Evolutionary conservation across 2,888 invertebrate genomes (phyloP).

Genomic region (Aricia artaxerxes): DNA sequence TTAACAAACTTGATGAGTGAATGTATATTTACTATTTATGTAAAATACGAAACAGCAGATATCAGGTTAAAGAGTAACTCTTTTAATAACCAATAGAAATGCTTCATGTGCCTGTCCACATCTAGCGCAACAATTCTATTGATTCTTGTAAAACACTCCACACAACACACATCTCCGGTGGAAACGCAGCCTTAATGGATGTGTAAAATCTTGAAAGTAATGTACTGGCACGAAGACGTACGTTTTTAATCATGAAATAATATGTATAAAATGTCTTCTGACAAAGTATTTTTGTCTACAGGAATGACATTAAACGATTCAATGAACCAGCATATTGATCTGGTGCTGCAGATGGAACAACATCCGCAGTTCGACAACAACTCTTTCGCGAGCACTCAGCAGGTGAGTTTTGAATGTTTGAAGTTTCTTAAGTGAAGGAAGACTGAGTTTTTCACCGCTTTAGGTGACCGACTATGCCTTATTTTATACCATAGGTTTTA

Average conservation of each 20-base stretch:
- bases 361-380: conserved; percentile 77
- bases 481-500: too few relatives aligned
- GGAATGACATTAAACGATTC: conserved; percentile 78
- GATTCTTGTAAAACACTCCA: too few relatives aligned
- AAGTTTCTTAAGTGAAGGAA: not conserved
- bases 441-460: not conserved
- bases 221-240: not conserved
- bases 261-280: not conserved
- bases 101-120: too few relatives aligned
- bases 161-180: too few relatives aligned
- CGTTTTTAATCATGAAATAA: not conserved
- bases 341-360: conserved; percentile 77
- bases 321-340: conserved; percentile 79
- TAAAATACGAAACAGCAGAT: too few relatives aligned
- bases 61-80: too few relatives aligned
- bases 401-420: conserved; percentile 52
- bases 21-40: too few relatives aligned
- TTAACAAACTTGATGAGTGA: too few relatives aligned
- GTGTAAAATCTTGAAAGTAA: too few relatives aligned
- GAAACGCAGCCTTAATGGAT: too few relatives aligned
- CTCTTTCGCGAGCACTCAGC: conserved; percentile 74
- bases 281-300: conserved; percentile 45
- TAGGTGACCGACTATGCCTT: not conserved
- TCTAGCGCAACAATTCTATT: too few relatives aligned
- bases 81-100: too few relatives aligned